Base-by-base conservation (phyloP, 2,797 vertebrate genomes). In the Rhinophrynus dorsalis region DNA sequence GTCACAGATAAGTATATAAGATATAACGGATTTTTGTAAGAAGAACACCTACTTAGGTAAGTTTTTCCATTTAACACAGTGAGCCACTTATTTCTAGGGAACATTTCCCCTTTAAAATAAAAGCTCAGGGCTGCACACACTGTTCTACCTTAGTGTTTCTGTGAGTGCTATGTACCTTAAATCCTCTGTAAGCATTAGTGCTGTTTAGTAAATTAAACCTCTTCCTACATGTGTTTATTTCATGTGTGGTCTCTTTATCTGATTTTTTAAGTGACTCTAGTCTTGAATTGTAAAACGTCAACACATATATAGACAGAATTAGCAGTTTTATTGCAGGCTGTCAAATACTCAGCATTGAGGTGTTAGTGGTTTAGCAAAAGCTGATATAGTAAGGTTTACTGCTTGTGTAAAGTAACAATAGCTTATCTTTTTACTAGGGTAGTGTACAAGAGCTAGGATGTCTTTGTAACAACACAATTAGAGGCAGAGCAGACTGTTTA, bases 401-500 rank as follows among this genome's bases (percentile, higher is more conserved):
- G 13, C 24, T 5, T 10, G 3, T 15, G 12, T 51, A 8, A 2
- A 51, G 47, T 5, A 51, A 27, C 5, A 24, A 51, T 24, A 27
- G 23, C 23, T 51, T 51, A 51, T 51, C 47, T 51, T 2, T 26
- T 24, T 51, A 4, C 23, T 29, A 29, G 13, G 13, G 13, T 1
- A n/a, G 47, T n/a, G n/a, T 29, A n/a, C 20, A 51, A n/a, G 12
- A 17, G n/a, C 4, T 51, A 51, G 24, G 24, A 51, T 51, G 47
- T 27, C 40, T 44, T 17, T 44, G 40, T 61, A 18, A 27, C 18
- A 44, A 52, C 61, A 52, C 37, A 48, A n/a, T 35, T 15, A 26
- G n/a, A 13, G 33, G 15, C 33, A 29, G n/a, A 30, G 21, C 29
- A 80, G 67, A 79, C 74, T 76, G 76, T 69, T 51, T 80, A 81